These are phyloP conservation scores for Drosophila anceps DNA, from an alignment of 2,888 invertebrate genomes.

Conservation along the genomic window DNA sequence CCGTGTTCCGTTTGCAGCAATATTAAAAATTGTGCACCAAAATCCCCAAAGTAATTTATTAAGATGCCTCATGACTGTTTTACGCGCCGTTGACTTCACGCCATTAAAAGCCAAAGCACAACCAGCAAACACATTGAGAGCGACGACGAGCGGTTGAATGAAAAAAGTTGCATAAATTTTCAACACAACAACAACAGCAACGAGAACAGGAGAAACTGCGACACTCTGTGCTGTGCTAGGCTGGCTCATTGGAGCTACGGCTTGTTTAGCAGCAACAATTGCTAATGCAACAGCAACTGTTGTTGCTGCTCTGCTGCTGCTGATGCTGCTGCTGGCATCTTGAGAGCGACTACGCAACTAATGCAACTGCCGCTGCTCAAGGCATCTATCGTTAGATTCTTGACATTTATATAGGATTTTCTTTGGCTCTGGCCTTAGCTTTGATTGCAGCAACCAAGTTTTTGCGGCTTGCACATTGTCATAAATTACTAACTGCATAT, in stretches of 20 bases:
- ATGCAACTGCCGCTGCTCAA: slow-evolving; percentile 53
- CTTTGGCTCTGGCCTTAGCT: slow-evolving; percentile 70
- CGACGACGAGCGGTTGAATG: slow-evolving; percentile 4
- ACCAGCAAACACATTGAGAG: slow-evolving; percentile 37
- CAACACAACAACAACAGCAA: slow-evolving; percentile 37
- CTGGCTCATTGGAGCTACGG: slow-evolving; percentile 63
- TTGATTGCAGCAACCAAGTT: slow-evolving; percentile 75
- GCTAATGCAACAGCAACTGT: slow-evolving; percentile 44
- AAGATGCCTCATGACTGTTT: slow-evolving; percentile 84
- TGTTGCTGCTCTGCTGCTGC: slow-evolving; percentile 34
- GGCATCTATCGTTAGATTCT: slow-evolving; percentile 72
- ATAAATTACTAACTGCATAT: slow-evolving; percentile 68
- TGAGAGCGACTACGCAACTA: slow-evolving; percentile 32
- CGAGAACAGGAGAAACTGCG: slow-evolving; percentile 34
- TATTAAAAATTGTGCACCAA: slow-evolving; percentile 82
- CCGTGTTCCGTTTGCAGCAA: slow-evolving; percentile 63
- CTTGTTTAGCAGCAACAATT: slow-evolving; percentile 45
- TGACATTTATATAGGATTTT: slow-evolving; percentile 78
- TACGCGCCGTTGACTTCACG: slow-evolving; percentile 83
- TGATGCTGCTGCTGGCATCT: slow-evolving; percentile 33
- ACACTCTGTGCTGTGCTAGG: slow-evolving; percentile 40
- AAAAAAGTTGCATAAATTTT: slow-evolving; percentile 71
- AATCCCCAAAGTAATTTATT: slow-evolving; percentile 85
- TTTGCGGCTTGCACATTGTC: slow-evolving; percentile 74
- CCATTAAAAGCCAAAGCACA: slow-evolving; percentile 78